Conservation (phyloP, 2,888 invertebrate genomes). For the Adela reaumurella region DNA sequence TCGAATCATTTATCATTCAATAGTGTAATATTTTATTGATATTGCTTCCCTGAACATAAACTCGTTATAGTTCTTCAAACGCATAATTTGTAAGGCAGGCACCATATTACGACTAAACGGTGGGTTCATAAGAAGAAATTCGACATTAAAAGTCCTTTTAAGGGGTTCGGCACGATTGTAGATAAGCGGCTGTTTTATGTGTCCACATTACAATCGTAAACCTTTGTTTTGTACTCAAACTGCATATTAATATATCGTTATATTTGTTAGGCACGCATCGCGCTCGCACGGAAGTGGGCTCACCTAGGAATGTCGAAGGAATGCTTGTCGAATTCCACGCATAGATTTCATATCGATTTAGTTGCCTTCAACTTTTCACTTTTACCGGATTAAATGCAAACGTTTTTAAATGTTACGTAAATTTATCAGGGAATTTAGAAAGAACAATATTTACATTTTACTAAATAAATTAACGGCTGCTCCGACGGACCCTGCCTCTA, state of each 20-base stretch:
- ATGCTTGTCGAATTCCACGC: not conserved
- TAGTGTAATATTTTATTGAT: slow-evolving; percentile 34
- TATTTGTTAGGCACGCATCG: slow-evolving; percentile 36
- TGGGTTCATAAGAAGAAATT: slow-evolving; percentile 35
- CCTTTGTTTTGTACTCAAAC: slow-evolving; percentile 41
- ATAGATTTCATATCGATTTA: not conserved
- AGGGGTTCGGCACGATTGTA: slow-evolving; percentile 38
- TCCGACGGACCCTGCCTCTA: too few species aligned
- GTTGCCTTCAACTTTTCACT: too few species aligned
- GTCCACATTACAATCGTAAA: slow-evolving; percentile 46
- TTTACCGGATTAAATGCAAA: too few species aligned
- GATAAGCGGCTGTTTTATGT: slow-evolving; percentile 52
- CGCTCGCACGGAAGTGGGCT: not conserved
- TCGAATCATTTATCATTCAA: too few species aligned
- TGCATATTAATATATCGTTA: slow-evolving; percentile 46
- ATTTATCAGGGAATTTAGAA: too few species aligned
- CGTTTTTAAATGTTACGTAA: too few species aligned
- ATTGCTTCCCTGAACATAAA: slow-evolving; percentile 53
- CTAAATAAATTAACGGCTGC: too few species aligned
- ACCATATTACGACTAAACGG: slow-evolving; percentile 53
- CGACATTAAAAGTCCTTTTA: slow-evolving; percentile 8
- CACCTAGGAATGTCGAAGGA: not conserved
- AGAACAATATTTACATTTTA: too few species aligned
- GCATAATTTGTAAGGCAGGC: slow-evolving; percentile 54
- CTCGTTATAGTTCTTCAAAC: slow-evolving; percentile 48